Conservation (phyloP, 2,888 invertebrate genomes). For the Alloplasta piceator region DNA sequence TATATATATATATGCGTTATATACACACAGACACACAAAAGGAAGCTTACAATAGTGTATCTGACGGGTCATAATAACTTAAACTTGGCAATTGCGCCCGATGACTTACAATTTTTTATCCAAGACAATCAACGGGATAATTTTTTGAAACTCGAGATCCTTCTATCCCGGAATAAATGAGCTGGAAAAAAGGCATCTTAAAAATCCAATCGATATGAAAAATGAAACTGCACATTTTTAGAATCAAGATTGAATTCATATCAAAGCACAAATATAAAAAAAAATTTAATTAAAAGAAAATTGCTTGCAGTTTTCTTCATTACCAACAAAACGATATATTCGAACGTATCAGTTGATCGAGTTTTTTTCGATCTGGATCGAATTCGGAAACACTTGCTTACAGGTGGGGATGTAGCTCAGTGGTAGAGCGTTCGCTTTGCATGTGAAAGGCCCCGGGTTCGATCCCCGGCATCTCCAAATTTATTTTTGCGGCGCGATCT, state of each 20-base stretch:
- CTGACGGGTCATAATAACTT: conserved; percentile 65
- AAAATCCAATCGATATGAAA: no score
- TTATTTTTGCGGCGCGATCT: conserved; percentile 73
- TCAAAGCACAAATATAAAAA: neutral
- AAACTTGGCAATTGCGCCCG: conserved; percentile 72
- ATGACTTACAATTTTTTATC: conserved; percentile 73
- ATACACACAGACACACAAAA: conserved; percentile 19
- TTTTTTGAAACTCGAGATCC: neutral
- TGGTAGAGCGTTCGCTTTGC: conserved; percentile 99
- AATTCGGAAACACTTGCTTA: conserved; percentile 3
- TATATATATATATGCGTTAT: conserved; percentile 11
- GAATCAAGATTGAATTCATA: neutral
- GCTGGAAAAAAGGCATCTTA: neutral
- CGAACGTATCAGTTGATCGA: neutral
- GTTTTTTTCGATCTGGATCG: neutral
- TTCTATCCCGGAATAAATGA: neutral
- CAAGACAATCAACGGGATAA: conserved; percentile 15
- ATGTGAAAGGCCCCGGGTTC: conserved; percentile 99
- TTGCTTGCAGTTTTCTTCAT: conserved; percentile 1
- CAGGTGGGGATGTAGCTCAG: conserved; percentile 94
- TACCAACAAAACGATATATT: conserved; percentile 14
- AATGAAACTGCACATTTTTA: neutral
- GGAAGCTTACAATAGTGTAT: conserved; percentile 36
- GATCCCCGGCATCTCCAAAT: conserved; percentile 97
- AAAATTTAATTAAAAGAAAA: neutral